Evolutionary conservation across 2,888 invertebrate genomes (phyloP), one percentile per base, ranked within the genome.

Genomic region (Herminia tarsipennalis): DNA sequence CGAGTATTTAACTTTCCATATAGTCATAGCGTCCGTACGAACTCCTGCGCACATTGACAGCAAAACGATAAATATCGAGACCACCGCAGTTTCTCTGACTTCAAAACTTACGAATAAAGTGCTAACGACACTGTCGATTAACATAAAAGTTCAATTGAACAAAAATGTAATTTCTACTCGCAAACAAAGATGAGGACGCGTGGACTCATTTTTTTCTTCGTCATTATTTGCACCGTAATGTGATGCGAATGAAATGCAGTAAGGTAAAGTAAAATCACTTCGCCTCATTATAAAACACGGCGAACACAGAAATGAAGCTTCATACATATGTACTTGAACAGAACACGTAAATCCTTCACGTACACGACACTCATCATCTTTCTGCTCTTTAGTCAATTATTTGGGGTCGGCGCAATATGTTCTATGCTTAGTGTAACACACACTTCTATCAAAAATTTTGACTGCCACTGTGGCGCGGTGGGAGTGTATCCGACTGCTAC

Each of bases 171-270:
- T 41, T 37, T 37, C 28, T 53, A 53, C 45, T 44, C 47, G 51
- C 46, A 59, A 58, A 57, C 55, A 61, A 57, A 59, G 56, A 61
- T 66, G 64, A 60, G 61, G 63, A 62, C 59, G 62, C 54, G 58
- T 71, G 70, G 75, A 76, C 76, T 71, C 72, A 72, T 78, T 80
- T 83, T 81, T 83, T 83, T 76, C 68, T 60, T 39, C 57, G 54
- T 73, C 70, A 81, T 78, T 74, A 81, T 73, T 61, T 57, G 58
- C 45, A 51, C 73, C 46, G 73, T 81, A 73, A 78, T 76, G 74
- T 73, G 67, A 66, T 63, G 52, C 51, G 50, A 59, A 56, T 72
- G 74, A 73, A 73, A 72, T 72, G 68, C 74, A 72, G 75, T 78
- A 64, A n/a, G n/a, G n/a, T n/a, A n/a, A n/a, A 36, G 34, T 22